A percentile compares a stretch with the other conserved stretches of the same genome.
phyloP scores from a whole-genome alignment of 2,888 invertebrate genomes.

The Microctonus aethiopoides region DNA sequence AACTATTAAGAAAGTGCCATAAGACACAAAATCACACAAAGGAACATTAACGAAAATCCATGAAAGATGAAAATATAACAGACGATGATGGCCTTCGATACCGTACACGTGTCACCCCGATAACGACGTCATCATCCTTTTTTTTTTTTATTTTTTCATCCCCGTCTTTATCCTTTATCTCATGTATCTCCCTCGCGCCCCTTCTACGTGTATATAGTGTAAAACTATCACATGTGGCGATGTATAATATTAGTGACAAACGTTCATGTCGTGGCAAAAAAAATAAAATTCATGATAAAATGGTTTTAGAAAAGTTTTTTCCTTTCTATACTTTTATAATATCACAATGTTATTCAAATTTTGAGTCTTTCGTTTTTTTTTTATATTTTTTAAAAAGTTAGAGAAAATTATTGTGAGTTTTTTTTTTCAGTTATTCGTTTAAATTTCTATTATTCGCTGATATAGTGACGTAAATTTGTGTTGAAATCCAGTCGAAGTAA shows the following conservation, averaged over 20 bases:
- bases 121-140: slow-evolving; percentile 38
- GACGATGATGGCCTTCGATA: slow-evolving; percentile 22
- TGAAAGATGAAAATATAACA: background rate
- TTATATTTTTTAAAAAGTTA: background rate
- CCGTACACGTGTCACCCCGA: slow-evolving; percentile 31
- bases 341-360: background rate
- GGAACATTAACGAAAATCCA: background rate
- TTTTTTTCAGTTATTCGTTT: no score
- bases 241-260: slow-evolving; percentile 4
- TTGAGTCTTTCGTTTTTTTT: background rate
- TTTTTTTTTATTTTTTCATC: slow-evolving; percentile 16
- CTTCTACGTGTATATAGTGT: background rate
- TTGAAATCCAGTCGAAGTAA: no score
- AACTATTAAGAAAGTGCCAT: slow-evolving; percentile 8
- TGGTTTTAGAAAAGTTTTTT: background rate
- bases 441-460: no score
- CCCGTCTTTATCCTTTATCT: background rate
- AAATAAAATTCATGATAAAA: slow-evolving; percentile 5
- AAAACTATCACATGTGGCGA: background rate
- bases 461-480: no score
- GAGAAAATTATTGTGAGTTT: no score
- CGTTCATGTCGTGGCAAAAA: slow-evolving; percentile 9
- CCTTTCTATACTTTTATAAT: no score
- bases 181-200: background rate
- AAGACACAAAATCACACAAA: background rate